These are phyloP conservation scores for Anarrhichthys ocellatus DNA, from an alignment of 2,113 vertebrate genomes.

Conservation along the genomic window DNA sequence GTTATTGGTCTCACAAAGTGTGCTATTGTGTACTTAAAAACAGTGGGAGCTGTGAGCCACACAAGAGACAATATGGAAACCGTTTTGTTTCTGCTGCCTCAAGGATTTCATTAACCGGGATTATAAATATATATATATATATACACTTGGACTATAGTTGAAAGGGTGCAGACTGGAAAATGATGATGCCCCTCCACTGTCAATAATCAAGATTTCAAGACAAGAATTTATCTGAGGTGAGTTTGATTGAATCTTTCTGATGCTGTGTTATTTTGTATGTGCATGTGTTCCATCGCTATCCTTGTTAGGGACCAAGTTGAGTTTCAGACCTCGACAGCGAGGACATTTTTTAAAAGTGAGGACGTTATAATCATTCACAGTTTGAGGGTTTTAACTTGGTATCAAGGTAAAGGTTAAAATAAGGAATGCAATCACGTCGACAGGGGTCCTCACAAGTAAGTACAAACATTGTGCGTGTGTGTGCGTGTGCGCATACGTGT, in stretches of 20 bases:
- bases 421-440: not conserved
- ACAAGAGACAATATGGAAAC: conserved; percentile 65
- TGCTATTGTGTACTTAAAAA: conserved; percentile 53
- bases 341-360: not conserved
- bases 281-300: not conserved
- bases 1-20: conserved; percentile 44
- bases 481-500: not conserved
- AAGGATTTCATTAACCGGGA: conserved; percentile 53
- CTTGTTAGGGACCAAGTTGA: conserved; percentile 1
- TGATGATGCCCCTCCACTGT: conserved; percentile 25
- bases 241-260: conserved; percentile 25
- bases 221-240: conserved; percentile 64
- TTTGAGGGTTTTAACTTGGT: not conserved
- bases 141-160: conserved; percentile 11
- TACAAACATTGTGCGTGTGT: conserved; percentile 9
- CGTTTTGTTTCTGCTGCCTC: conserved; percentile 41
- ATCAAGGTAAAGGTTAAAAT: not conserved
- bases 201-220: conserved; percentile 45
- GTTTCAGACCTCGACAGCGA: not conserved
- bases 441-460: conserved; percentile 10
- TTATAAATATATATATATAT: not conserved
- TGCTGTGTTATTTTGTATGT: conserved; percentile 7
- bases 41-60: conserved; percentile 43
- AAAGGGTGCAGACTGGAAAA: conserved; percentile 37
- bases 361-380: not conserved